phyloP scores from a whole-genome alignment of 2,113 vertebrate genomes.

The Indicator indicator region DNA sequence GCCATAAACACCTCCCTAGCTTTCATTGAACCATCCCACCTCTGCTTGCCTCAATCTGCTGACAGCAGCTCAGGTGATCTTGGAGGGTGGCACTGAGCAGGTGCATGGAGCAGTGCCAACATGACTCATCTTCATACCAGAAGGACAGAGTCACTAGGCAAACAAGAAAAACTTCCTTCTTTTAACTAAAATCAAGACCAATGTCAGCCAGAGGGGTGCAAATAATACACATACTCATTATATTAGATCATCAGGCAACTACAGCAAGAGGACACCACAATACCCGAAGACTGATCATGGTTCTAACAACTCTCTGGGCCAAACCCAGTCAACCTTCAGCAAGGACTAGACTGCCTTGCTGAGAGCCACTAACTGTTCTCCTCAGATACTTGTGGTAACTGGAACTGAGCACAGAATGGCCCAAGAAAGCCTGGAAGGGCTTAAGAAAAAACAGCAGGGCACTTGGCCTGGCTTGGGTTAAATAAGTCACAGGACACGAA shows the following conservation, averaged over 20 bases:
- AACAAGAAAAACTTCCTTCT: slow-evolving; percentile 67
- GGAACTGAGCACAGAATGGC: neutral
- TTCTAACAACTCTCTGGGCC: neutral
- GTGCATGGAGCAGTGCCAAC: slow-evolving; percentile 75
- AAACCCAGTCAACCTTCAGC: neutral
- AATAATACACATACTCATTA: neutral
- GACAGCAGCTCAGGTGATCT: slow-evolving; percentile 49
- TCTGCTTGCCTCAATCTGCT: slow-evolving; percentile 26
- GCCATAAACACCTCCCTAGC: neutral
- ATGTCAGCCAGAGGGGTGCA: slow-evolving; percentile 13
- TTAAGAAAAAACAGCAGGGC: neutral
- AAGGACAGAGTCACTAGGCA: slow-evolving; percentile 67
- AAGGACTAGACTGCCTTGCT: neutral
- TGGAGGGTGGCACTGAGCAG: slow-evolving; percentile 78
- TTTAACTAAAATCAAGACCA: slow-evolving; percentile 63
- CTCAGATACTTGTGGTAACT: accelerated
- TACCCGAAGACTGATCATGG: accelerated
- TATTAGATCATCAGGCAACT: slow-evolving; percentile 26
- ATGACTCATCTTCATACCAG: slow-evolving; percentile 78
- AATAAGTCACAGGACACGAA: neutral
- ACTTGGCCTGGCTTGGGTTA: neutral
- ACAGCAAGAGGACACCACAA: neutral
- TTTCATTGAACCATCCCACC: neutral
- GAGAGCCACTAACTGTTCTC: neutral
- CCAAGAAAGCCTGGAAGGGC: neutral